Conservation (phyloP, 2,797 vertebrate species). For the Stomatorhinus walkeri region DNA sequence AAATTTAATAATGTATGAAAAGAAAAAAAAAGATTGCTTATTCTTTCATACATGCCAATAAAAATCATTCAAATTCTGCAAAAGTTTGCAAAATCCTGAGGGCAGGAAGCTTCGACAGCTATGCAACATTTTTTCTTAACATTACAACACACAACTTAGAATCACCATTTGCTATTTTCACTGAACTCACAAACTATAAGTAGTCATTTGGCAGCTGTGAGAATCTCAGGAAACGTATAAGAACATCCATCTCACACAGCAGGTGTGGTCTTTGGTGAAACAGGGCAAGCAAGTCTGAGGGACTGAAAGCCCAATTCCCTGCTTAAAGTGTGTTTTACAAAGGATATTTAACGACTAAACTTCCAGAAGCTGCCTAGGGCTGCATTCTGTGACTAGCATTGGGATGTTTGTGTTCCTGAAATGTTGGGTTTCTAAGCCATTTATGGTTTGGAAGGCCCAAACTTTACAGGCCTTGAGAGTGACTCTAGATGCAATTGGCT, state of each 20-base stretch:
- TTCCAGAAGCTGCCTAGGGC: neutral
- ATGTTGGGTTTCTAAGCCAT: neutral
- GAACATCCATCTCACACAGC: neutral
- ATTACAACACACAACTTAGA: neutral
- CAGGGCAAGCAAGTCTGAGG: neutral
- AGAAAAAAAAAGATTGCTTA: neutral
- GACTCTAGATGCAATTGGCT: neutral
- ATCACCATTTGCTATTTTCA: neutral
- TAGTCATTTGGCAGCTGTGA: neutral
- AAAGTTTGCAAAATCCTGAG: neutral
- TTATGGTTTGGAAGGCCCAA: neutral
- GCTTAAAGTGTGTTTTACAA: neutral
- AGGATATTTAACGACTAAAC: neutral
- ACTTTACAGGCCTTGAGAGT: neutral
- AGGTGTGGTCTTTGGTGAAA: neutral
- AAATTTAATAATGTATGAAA: neutral
- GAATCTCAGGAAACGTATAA: neutral
- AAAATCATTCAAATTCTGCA: neutral
- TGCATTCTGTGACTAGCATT: neutral
- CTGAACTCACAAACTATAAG: neutral
- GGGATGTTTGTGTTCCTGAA: neutral
- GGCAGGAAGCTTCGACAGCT: neutral
- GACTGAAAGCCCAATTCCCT: neutral
- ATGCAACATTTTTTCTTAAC: neutral
- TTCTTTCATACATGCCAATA: neutral